These are phyloP conservation scores for Otis tarda DNA, from an alignment of 2,113 vertebrate species.

Conservation along the genomic window DNA sequence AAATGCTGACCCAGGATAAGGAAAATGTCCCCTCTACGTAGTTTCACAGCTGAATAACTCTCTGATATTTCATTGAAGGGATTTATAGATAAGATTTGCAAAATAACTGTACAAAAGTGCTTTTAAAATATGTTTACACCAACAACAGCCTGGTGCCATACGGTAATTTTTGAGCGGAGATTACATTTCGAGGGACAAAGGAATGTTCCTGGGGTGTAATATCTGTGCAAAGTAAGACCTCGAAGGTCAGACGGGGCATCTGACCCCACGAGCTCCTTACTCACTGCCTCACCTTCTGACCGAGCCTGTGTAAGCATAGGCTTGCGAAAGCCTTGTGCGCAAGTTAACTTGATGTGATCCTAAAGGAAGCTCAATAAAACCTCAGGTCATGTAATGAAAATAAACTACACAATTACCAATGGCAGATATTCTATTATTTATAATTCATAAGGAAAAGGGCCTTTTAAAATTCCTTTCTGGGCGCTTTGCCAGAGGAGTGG, in stretches of 20 bases:
- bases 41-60: conserved; percentile 58
- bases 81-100: conserved; percentile 62
- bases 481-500: background rate
- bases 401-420: background rate
- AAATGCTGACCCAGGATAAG: conserved; percentile 70
- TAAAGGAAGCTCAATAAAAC: conserved; percentile 12
- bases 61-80: conserved; percentile 65
- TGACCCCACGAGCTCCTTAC: background rate
- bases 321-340: background rate
- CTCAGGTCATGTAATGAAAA: conserved; percentile 2
- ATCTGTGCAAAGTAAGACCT: background rate
- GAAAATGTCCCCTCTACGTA: conserved; percentile 53
- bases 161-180: background rate
- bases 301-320: fast-evolving
- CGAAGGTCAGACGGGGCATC: background rate
- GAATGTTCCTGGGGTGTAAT: background rate
- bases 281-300: background rate
- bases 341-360: background rate
- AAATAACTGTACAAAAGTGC: conserved; percentile 24
- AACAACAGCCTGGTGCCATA: background rate
- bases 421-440: background rate
- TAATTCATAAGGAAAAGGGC: background rate
- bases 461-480: conserved; percentile 7
- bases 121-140: background rate
- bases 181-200: background rate